Base-by-base conservation (phyloP, 2,113 vertebrate species). In the Microcebus murinus region DNA sequence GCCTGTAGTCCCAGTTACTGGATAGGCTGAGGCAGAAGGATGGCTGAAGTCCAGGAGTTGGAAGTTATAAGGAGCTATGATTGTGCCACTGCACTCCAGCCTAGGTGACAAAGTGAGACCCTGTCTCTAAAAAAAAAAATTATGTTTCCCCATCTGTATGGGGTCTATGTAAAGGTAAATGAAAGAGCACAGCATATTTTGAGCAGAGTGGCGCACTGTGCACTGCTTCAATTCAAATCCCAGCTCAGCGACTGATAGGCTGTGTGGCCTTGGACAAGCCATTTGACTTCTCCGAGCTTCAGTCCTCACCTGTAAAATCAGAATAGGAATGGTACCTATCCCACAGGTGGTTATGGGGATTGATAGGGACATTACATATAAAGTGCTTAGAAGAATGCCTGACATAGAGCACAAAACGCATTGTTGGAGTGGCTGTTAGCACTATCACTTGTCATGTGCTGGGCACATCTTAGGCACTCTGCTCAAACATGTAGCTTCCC, bases 341-440 rank as follows among this genome's bases (percentile, higher is more conserved):
- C 27, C n/a, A 48, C 10, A 48, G 45, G 27, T 14, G 45, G n/a
- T 6, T 3, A 0, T 20, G 13, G 39, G n/a, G 52, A 23, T 67
- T 8, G 0, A 10, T 2, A 52, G 48, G 10, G 61, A 57, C 42
- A 31, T 15, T 7, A 3, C 27, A 39, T 29, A 52, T 4, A 15
- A 74, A 48, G 29, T 20, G 21, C 67, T 17, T 15, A 29, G 55
- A 42, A 39, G 61, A 31, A 79, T 20, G 17, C 14, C 29, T 6
- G 55, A 29, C 2, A 2, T 0, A 0, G 0, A 2, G 15, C 3
- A 29, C 0, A 0, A 29, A 13, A 20, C 18, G 39, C 29, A 36
- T 6, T 57, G 27, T 23, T 0, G 4, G 11, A 0, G 61, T 45
- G 61, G 8, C 1, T 8, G 2, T 21, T 20, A 45, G 23, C 67